phyloP scores from a whole-genome alignment of 2,797 vertebrate genomes.

The Chaetophractus vellerosus region DNA sequence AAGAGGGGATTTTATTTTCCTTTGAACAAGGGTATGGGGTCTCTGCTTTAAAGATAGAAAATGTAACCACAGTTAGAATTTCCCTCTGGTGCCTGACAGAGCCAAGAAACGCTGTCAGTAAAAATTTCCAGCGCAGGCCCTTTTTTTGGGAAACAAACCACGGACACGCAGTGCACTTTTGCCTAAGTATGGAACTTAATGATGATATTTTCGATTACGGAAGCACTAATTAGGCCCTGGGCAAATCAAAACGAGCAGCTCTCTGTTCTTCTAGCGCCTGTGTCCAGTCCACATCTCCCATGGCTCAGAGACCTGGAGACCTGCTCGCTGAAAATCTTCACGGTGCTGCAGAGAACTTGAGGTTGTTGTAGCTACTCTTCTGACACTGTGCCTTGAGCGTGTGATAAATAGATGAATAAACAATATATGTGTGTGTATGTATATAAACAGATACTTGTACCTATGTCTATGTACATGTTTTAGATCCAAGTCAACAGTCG shows the following conservation, averaged over 20 bases:
- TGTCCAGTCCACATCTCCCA: neutral
- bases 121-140: neutral
- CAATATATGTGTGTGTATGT: too few species aligned
- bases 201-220: neutral
- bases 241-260: neutral
- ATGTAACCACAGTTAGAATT: neutral
- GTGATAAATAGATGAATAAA: neutral
- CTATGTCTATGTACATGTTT: neutral
- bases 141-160: neutral
- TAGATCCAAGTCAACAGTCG: neutral
- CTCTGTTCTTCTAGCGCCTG: neutral
- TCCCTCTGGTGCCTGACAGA: neutral
- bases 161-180: neutral
- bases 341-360: neutral
- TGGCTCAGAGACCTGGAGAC: neutral
- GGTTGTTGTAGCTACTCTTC: neutral
- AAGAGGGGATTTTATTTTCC: neutral
- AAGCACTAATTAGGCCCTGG: neutral
- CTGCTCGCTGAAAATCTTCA: rapidly evolving
- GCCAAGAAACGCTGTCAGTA: rapidly evolving
- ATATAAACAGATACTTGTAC: neutral
- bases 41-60: neutral
- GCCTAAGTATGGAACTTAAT: neutral
- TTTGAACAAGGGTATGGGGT: neutral
- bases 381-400: neutral